These are phyloP conservation scores for Stegostoma tigrinum DNA, from an alignment of 2,113 vertebrate genomes.

Conservation along the genomic window DNA sequence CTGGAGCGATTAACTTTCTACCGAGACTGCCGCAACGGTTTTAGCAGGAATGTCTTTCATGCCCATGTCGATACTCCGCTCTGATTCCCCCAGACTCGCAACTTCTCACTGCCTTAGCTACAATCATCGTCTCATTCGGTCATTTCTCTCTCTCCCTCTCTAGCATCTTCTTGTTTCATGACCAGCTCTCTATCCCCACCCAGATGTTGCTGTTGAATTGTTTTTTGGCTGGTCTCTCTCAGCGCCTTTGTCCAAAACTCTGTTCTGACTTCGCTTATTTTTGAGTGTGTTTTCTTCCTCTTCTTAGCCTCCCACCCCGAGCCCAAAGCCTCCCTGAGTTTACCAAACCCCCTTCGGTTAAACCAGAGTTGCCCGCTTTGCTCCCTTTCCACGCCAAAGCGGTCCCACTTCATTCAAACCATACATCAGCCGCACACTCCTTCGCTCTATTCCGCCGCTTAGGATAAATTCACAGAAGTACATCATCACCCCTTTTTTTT, in stretches of 20 bases:
- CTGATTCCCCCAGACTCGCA: not conserved
- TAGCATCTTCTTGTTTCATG: not conserved
- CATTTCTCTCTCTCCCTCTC: not conserved
- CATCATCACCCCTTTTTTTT: not conserved
- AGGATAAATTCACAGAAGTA: not conserved
- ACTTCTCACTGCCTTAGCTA: not conserved
- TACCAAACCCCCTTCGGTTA: no score
- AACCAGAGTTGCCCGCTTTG: no score
- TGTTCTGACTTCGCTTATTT: not conserved
- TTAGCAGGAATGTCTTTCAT: not conserved
- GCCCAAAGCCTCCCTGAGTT: not conserved
- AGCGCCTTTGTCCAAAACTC: not conserved
- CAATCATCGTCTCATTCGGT: not conserved
- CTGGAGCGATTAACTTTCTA: not conserved
- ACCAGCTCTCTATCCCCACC: not conserved
- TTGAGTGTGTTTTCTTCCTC: no score
- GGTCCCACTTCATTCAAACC: not conserved
- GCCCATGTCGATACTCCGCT: not conserved
- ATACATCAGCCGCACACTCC: not conserved
- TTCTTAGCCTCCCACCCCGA: no score
- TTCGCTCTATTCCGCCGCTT: not conserved
- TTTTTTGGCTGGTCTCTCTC: not conserved
- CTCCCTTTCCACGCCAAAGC: not conserved
- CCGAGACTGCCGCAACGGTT: not conserved
- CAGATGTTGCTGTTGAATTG: no score